Conservation (phyloP, 2,113 vertebrate species). For the Meleagris gallopavo region DNA sequence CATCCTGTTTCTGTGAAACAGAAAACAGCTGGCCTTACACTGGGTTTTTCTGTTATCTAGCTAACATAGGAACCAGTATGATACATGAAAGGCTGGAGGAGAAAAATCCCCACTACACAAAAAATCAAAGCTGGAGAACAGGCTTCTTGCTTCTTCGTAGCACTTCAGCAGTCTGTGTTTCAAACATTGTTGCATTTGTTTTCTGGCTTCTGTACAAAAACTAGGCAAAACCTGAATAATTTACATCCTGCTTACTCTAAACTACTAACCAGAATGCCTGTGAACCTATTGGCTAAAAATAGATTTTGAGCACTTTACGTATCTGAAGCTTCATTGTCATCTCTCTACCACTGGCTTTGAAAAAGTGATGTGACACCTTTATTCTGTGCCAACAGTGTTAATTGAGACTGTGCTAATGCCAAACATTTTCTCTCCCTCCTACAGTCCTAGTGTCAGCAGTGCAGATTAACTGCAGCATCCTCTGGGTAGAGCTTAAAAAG, state of each 20-base stretch:
- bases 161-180: not conserved
- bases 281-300: not conserved
- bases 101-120: not conserved
- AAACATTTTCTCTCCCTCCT: not conserved
- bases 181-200: not conserved
- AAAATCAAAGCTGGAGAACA: not conserved
- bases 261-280: not conserved
- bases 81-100: not conserved
- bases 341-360: not conserved
- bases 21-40: not conserved
- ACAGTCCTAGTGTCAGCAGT: not conserved
- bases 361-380: not conserved
- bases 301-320: not conserved
- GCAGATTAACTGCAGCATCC: not conserved
- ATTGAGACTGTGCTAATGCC: not conserved
- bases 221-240: not conserved
- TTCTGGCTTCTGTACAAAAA: not conserved
- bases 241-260: not conserved
- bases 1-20: not conserved
- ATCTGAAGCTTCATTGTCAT: not conserved
- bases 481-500: not conserved
- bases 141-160: not conserved
- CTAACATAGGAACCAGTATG: not conserved
- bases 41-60: not conserved
- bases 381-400: not conserved